A percentile compares a stretch with the other conserved stretches of the same genome.
Evolutionary conservation across 92 coral and sea anemone genomes (phyloP).

Genomic region (Palythoa caribaeorum): DNA sequence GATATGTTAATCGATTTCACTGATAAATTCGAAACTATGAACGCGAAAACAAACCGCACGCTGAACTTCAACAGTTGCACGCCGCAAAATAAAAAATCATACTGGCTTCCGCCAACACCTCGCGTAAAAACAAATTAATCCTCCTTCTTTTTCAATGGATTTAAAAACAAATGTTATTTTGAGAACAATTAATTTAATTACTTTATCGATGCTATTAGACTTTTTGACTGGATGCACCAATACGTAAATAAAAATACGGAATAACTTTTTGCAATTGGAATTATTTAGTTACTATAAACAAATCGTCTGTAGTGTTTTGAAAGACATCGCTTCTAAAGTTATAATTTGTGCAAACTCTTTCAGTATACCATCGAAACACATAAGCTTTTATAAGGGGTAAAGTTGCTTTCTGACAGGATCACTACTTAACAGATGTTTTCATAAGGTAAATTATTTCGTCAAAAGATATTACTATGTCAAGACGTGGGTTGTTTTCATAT

Average conservation of each 20-base stretch:
- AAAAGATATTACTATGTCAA: background rate
- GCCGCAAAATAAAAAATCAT: background rate
- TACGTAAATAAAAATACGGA: background rate
- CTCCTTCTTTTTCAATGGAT: background rate
- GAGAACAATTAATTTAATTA: constrained; percentile 25
- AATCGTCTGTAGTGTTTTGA: background rate
- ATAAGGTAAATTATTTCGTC: background rate
- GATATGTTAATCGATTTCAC: background rate
- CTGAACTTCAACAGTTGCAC: background rate
- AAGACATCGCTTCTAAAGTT: background rate
- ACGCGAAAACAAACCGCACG: background rate
- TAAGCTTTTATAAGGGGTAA: background rate
- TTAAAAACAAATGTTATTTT: constrained; percentile 35
- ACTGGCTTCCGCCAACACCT: background rate
- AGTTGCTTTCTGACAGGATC: background rate
- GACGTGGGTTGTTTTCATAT: constrained; percentile 7
- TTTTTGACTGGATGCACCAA: constrained; percentile 8
- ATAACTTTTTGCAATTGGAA: constrained; percentile 11
- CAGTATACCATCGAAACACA: background rate
- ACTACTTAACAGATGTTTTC: constrained; percentile 40
- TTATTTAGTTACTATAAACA: constrained; percentile 13
- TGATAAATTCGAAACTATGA: constrained; percentile 5
- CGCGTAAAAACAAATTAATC: background rate
- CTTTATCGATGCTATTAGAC: constrained; percentile 5
- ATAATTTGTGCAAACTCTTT: background rate